phyloP scores from a whole-genome alignment of 1,140 invertebrate genomes.

The Atopsyche davidsoni region DNA sequence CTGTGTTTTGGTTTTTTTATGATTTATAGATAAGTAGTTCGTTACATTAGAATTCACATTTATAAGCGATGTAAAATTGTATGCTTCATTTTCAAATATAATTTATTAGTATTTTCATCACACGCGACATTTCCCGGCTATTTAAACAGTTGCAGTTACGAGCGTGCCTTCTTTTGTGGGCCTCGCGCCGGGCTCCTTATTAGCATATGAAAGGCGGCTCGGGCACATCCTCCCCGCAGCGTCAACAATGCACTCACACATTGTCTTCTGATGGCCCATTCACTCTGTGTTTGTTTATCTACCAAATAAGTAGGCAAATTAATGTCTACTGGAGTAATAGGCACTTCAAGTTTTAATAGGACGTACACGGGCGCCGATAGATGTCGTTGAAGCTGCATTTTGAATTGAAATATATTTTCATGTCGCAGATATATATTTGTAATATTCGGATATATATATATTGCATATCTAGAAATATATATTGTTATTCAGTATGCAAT shows the following conservation, averaged over 20 bases:
- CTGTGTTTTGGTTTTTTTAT: too few species aligned
- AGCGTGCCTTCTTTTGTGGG: conserved; percentile 20
- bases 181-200: conserved; percentile 8
- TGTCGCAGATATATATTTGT: too few species aligned
- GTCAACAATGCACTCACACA: too few species aligned
- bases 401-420: too few species aligned
- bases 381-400: background rate
- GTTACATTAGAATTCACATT: too few species aligned
- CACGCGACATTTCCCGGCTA: conserved; percentile 20
- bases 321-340: background rate
- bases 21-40: too few species aligned
- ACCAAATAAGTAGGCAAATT: background rate
- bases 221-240: conserved; percentile 5
- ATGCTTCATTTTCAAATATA: too few species aligned
- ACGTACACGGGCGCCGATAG: conserved; percentile 1
- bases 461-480: too few species aligned
- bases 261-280: conserved; percentile 21
- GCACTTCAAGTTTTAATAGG: too few species aligned
- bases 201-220: conserved; percentile 26
- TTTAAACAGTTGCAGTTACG: conserved; percentile 27
- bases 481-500: background rate
- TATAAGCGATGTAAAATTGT: too few species aligned
- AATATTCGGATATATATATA: too few species aligned
- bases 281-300: conserved; percentile 3
- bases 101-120: too few species aligned